A percentile compares a stretch with the other conserved stretches of the same genome.
Evolutionary conservation across 2,113 vertebrate genomes (phyloP).

Genomic region (Leucopsar rothschildi): DNA sequence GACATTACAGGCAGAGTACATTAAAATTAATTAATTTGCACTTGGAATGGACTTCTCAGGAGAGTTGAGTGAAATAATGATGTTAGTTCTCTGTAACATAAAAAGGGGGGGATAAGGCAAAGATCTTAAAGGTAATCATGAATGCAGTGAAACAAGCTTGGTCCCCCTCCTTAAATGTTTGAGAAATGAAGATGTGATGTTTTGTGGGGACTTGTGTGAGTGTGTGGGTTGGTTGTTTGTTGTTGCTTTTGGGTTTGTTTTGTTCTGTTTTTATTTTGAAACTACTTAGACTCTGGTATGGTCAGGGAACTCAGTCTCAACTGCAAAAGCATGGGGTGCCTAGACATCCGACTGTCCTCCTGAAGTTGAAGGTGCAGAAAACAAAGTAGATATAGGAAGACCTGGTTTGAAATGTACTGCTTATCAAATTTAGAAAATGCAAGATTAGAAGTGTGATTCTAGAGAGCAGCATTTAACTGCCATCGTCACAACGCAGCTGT

Average conservation of each 20-base stretch:
- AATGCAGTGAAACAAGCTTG: background rate
- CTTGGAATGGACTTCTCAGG: background rate
- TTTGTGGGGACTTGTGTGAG: background rate
- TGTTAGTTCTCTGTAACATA: background rate
- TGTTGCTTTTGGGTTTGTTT: background rate
- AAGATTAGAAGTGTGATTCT: background rate
- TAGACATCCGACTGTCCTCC: background rate
- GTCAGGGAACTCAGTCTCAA: background rate
- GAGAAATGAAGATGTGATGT: background rate
- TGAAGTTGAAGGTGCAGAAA: background rate
- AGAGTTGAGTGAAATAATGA: background rate
- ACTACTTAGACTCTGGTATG: background rate
- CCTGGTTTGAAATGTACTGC: background rate
- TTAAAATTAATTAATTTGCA: background rate
- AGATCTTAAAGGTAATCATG: background rate
- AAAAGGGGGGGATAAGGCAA: background rate
- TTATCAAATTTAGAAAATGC: background rate
- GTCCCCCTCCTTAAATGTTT: background rate
- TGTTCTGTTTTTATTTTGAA: background rate
- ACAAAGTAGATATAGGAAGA: background rate
- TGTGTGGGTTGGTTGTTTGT: background rate
- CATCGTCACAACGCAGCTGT: background rate
- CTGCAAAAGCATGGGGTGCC: background rate
- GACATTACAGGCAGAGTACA: background rate
- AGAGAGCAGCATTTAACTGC: background rate